A percentile compares a stretch with the other conserved stretches of the same genome.
Conservation (phyloP, 2,888 invertebrate genomes). For the Drosophila demipolita region DNA sequence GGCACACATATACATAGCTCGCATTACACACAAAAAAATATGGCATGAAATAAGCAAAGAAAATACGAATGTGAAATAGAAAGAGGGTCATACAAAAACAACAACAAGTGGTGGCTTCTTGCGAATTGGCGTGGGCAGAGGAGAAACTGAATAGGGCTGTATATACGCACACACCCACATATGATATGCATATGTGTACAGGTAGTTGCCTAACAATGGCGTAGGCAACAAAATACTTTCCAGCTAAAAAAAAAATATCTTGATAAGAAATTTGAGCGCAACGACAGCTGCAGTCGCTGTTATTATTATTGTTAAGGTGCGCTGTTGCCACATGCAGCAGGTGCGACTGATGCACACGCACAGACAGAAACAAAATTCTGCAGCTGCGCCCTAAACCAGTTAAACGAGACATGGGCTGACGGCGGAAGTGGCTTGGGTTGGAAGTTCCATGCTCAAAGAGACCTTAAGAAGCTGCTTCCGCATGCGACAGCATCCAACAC, state of each 20-base stretch:
- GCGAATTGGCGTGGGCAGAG: conserved; percentile 30
- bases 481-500: conserved; percentile 28
- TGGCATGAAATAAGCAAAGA: conserved; percentile 40
- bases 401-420: conserved; percentile 54
- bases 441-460: conserved; percentile 30
- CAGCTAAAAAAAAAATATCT: conserved; percentile 41
- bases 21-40: conserved; percentile 19
- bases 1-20: background rate
- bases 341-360: conserved; percentile 52
- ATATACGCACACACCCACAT: background rate
- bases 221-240: conserved; percentile 23
- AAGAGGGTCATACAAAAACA: conserved; percentile 22
- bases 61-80: conserved; percentile 36
- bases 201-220: conserved; percentile 36
- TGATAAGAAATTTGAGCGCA: conserved; percentile 72
- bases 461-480: conserved; percentile 59
- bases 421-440: conserved; percentile 49
- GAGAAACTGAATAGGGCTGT: conserved; percentile 40
- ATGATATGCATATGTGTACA: conserved; percentile 1
- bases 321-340: conserved; percentile 57
- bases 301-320: conserved; percentile 7
- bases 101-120: conserved; percentile 8
- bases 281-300: conserved; percentile 57
- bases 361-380: conserved; percentile 13
- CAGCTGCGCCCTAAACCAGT: conserved; percentile 68